phyloP scores from a whole-genome alignment of 2,797 vertebrate genomes.

The Psittacula derbiana region DNA sequence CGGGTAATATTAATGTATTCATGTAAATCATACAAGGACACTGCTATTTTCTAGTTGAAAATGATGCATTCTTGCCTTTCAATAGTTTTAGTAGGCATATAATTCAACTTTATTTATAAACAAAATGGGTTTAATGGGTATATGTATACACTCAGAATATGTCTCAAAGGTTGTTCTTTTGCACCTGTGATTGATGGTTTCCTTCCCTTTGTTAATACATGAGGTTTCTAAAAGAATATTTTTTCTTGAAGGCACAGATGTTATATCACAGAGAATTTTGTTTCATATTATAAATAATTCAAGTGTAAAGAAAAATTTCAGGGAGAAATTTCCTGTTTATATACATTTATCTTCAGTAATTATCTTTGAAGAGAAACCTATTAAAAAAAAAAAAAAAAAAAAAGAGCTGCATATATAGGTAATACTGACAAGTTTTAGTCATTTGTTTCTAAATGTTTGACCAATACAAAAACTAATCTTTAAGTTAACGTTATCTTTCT shows the following conservation, averaged over 20 bases:
- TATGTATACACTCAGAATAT: not conserved
- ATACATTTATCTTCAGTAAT: conserved; percentile 53
- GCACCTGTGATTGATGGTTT: conserved; percentile 55
- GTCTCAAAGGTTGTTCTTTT: conserved; percentile 36
- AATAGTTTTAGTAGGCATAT: not conserved
- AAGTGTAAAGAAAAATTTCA: conserved; percentile 68
- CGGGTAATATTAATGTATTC: not conserved
- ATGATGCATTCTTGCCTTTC: not conserved
- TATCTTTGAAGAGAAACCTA: conserved; percentile 36
- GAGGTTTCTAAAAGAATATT: conserved; percentile 37
- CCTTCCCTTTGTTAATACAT: conserved; percentile 47
- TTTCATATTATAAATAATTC: conserved; percentile 59
- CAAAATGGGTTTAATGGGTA: not conserved
- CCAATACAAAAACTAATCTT: conserved; percentile 52
- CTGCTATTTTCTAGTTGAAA: not conserved
- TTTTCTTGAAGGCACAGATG: conserved; percentile 59
- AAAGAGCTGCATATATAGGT: conserved; percentile 28
- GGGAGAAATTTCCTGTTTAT: conserved; percentile 69
- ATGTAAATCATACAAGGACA: not conserved
- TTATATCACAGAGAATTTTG: conserved; percentile 58
- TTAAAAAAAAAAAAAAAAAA: not conserved
- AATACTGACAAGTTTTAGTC: conserved; percentile 56
- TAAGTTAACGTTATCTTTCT: conserved; percentile 57
- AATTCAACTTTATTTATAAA: conserved; percentile 37
- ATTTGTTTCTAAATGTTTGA: conserved; percentile 61